Evolutionary conservation across 1,140 invertebrate genomes (phyloP).

Genomic region (Drosophila nannoptera): DNA sequence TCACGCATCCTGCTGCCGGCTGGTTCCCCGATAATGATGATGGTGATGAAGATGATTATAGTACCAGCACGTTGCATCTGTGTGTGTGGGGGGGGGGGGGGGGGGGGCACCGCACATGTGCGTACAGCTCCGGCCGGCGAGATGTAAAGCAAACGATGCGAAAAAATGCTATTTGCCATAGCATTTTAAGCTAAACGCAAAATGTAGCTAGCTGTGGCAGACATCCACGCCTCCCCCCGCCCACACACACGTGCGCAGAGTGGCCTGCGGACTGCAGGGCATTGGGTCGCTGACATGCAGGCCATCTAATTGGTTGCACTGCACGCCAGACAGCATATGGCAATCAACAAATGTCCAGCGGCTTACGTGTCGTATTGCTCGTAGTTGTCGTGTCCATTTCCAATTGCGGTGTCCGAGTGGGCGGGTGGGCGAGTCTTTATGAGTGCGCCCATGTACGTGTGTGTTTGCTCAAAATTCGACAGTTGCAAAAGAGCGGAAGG

Average conservation of each 20-base stretch:
- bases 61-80: slow-evolving; percentile 17
- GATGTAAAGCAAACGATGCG: slow-evolving; percentile 49
- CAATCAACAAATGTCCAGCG: slow-evolving; percentile 73
- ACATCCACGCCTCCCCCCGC: not conserved
- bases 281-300: slow-evolving; percentile 41
- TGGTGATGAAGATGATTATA: slow-evolving; percentile 15
- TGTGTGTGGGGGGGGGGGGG: slow-evolving; percentile 23
- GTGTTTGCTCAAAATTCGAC: slow-evolving; percentile 52
- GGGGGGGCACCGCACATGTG: slow-evolving; percentile 51
- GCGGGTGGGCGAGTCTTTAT: not conserved
- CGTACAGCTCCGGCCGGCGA: slow-evolving; percentile 43
- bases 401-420: slow-evolving; percentile 54
- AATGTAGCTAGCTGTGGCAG: slow-evolving; percentile 22
- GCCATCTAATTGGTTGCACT: slow-evolving; percentile 71
- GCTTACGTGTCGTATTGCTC: slow-evolving; percentile 52
- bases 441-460: slow-evolving; percentile 1
- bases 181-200: slow-evolving; percentile 57
- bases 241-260: not conserved
- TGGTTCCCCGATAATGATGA: slow-evolving; percentile 26
- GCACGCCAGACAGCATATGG: slow-evolving; percentile 53
- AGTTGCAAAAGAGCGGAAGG: slow-evolving; percentile 17
- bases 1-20: slow-evolving; percentile 16
- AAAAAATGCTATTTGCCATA: slow-evolving; percentile 59
- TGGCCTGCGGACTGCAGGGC: not conserved
- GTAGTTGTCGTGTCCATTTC: slow-evolving; percentile 53